phyloP scores from a whole-genome alignment of 2,113 vertebrate species.

The Oriolus oriolus region DNA sequence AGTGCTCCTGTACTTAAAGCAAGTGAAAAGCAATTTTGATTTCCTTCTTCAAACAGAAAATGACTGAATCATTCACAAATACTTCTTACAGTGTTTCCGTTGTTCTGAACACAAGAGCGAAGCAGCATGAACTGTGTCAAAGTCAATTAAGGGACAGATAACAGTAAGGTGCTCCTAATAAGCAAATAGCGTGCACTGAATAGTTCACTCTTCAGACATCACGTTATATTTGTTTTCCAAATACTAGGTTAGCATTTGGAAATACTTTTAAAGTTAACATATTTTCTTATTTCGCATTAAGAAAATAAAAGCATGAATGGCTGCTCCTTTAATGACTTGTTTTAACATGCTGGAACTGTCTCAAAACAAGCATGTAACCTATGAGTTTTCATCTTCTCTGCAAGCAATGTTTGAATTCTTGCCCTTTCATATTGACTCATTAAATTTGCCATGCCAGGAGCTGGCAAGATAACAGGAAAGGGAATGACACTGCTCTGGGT shows the following conservation, averaged over 20 bases:
- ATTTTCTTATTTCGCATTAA: not conserved
- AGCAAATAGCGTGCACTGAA: not conserved
- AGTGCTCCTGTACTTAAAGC: not conserved
- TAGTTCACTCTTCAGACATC: not conserved
- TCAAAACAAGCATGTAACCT: not conserved
- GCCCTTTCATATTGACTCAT: not conserved
- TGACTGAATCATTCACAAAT: not conserved
- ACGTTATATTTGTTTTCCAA: not conserved
- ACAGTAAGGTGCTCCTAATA: not conserved
- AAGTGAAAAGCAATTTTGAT: constrained; percentile 19
- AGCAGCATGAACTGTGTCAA: not conserved
- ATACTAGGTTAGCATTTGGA: not conserved
- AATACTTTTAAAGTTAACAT: not conserved
- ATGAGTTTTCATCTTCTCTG: not conserved
- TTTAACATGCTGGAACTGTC: not conserved
- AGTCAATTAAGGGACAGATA: not conserved
- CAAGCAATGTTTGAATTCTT: not conserved
- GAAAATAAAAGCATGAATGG: not conserved
- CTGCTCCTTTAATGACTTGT: not conserved
- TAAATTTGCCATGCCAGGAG: not conserved
- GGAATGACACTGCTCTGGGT: not conserved
- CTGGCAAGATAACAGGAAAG: not conserved
- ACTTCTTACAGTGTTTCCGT: not conserved
- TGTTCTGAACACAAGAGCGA: not conserved
- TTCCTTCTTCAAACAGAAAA: constrained; percentile 19